Base-by-base conservation (phyloP, 2,888 invertebrate species). In the Macaria notata region DNA sequence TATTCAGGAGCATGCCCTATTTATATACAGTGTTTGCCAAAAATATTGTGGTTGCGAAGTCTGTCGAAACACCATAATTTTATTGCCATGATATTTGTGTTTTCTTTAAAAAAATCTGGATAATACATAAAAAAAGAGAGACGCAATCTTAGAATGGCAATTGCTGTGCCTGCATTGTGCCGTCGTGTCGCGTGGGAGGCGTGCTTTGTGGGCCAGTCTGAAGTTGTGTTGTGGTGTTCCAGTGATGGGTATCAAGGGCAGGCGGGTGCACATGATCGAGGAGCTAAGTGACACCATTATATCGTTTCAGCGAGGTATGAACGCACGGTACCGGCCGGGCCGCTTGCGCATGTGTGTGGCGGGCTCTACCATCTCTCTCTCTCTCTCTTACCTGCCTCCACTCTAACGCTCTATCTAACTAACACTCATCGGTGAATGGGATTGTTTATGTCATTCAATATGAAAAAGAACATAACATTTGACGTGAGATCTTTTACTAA, bases 181-280 rank as follows among this genome's bases (percentile, higher is more conserved):
- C 33, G 33, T 36, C 33, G 49, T 45, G 52, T 58, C 41, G 36
- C 55, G 57, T 54, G 57, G 58, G 62, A 48, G 41, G 3, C 9
- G 33, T 9, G 8, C 55, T 46, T 46, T 48, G 54, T 57, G 65
- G 72, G 75, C 69, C 68, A 69, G 61, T 73, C 72, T 84, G 76
- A 84, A 79, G 81, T 81, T 81, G 73, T 84, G 63, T 87, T 88
- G 79, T 90, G 90, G 88, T 92, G 89, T 93, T 93, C 78, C 94
- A 98, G 98, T 98, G 94, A 98, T 98, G 98, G 98, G 98, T 94
- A 98, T 98, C 95, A 98, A 98, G 93, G 98, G 98, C 88, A 95
- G 98, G 84, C 94, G 98, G 89, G 98, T 98, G 92, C 98, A 98
- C 94, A 97, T 98, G 96, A 98, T 98, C 92, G 98, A 98, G 94